Evolutionary conservation across 2,797 vertebrate species (phyloP), one percentile per base, ranked within the genome.

Genomic region (Rhabdophis nuchalis): DNA sequence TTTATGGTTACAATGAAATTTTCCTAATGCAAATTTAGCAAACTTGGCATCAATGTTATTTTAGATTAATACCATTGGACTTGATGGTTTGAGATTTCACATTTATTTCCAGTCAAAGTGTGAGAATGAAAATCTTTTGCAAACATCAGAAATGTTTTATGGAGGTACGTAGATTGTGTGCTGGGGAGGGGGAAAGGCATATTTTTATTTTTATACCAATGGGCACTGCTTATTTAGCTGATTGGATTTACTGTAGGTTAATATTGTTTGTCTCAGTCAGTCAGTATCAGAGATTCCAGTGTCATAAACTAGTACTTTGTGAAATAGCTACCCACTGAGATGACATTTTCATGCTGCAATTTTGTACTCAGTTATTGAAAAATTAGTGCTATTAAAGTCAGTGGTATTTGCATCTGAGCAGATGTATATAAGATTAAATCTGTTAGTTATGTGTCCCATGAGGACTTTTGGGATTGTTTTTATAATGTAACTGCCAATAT

Each of bases 1-100:
- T 91, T 93, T 91, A 93, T 88, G 32, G 57, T 29, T 20, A n/a
- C 68, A 82, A 41, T 87, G 52, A 93, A 88, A 27, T 85, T 56
- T 90, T 88, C 23, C 29, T 68, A 72, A 57, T 61, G 64, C 57
- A 88, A 86, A 90, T 85, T 87, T 25, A 89, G 92, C 82, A 89
- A 87, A 90, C 53, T 58, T 87, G 85, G 61, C 54, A 25, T 90
- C 60, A 77, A 8, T 60, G 23, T 61, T 86, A 50, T 50, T 90
- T 86, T 14, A 8, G 41, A 53, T 89, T 86, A 88, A 68, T 87
- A 77, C 46, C 14, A 36, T 56, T 60, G 20, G 53, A 61, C 25
- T 54, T 18, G 54, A n/a, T 77, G 61, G 16, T 92, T 87, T 41
- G 41, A 60, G 14, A 29, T 56, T 61, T 46, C 10, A 46, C 64